A percentile compares a stretch with the other conserved stretches of the same genome.
phyloP scores from a whole-genome alignment of 2,113 vertebrate genomes.

The Rallus limicola region DNA sequence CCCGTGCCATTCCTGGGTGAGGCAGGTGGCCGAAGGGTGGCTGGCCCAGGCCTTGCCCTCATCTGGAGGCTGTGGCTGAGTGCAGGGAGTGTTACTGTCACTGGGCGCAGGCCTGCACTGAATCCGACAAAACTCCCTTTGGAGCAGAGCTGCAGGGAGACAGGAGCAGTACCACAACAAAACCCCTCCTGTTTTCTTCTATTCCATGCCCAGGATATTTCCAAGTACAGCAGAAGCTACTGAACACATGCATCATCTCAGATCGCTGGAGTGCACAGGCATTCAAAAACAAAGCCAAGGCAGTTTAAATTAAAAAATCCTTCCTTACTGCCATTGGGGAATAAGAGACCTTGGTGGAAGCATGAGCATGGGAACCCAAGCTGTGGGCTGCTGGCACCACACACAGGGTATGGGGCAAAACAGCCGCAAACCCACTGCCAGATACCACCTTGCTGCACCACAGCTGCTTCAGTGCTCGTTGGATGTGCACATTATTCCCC shows the following conservation, averaged over 20 bases:
- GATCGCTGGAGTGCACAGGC: rapidly evolving
- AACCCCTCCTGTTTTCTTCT: rapidly evolving
- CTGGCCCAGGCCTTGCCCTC: not conserved
- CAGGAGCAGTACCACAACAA: rapidly evolving
- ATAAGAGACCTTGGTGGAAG: not conserved
- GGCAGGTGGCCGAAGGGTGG: not conserved
- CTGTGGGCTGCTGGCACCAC: not conserved
- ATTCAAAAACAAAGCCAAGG: not conserved
- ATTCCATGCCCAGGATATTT: rapidly evolving
- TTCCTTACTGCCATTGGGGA: not conserved
- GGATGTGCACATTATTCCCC: rapidly evolving
- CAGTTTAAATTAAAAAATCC: not conserved
- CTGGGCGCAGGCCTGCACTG: rapidly evolving
- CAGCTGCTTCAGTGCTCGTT: rapidly evolving
- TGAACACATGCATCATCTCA: no score
- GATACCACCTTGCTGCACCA: not conserved
- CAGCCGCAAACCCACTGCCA: not conserved
- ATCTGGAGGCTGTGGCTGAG: rapidly evolving
- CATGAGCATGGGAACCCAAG: not conserved
- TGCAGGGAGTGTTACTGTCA: rapidly evolving
- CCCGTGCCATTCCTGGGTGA: rapidly evolving
- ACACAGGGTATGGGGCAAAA: not conserved
- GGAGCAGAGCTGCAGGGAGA: not conserved
- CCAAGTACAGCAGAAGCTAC: rapidly evolving
- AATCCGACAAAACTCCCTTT: rapidly evolving